Conservation (phyloP, 2,113 vertebrate genomes). For the Heliornis fulica region DNA sequence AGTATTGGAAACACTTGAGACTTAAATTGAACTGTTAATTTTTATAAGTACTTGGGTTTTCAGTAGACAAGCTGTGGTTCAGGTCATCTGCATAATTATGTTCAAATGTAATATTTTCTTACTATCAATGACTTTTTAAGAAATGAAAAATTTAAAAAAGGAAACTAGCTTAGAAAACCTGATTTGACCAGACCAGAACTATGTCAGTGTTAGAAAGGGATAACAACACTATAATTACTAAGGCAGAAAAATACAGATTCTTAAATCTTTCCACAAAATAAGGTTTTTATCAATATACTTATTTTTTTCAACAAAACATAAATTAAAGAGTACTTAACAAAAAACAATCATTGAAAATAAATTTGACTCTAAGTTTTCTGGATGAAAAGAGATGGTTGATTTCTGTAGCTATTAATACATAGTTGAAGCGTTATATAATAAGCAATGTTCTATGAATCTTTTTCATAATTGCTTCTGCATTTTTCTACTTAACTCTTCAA, state of each 20-base stretch:
- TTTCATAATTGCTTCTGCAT: background rate
- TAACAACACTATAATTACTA: background rate
- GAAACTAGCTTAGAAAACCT: background rate
- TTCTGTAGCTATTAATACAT: fast-evolving
- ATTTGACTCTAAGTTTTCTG: background rate
- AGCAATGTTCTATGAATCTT: background rate
- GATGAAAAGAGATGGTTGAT: background rate
- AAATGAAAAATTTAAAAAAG: no score
- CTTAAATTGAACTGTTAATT: background rate
- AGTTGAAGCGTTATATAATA: background rate
- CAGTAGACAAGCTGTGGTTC: background rate
- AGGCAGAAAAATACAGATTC: background rate
- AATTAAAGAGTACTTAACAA: background rate
- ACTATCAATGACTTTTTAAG: background rate
- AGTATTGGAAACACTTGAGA: background rate
- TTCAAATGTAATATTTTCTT: background rate
- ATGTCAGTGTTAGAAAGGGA: background rate
- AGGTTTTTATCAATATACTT: background rate
- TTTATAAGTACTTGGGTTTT: background rate
- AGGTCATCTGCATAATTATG: background rate
- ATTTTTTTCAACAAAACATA: background rate
- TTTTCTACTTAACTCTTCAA: background rate
- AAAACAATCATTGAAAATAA: background rate
- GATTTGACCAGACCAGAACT: background rate
- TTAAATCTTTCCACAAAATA: background rate